These are phyloP conservation scores for Pithys albifrons DNA, from an alignment of 2,113 vertebrate species.

Conservation along the genomic window DNA sequence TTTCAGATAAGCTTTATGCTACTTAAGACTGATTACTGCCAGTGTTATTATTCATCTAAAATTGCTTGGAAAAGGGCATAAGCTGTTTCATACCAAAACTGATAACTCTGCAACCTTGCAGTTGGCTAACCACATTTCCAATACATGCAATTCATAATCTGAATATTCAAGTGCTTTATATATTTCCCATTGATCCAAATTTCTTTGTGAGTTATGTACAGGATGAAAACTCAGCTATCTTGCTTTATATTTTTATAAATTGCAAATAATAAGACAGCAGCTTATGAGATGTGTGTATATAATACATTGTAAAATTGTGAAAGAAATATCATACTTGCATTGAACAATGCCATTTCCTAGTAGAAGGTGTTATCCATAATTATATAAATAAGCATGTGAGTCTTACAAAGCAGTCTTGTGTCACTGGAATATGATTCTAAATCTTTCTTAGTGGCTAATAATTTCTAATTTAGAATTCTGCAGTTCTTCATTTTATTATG, in stretches of 20 bases:
- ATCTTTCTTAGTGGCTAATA: neutral
- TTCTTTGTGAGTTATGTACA: neutral
- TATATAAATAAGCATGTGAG: neutral
- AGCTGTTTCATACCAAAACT: slow-evolving; percentile 43
- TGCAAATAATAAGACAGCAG: neutral
- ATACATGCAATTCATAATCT: slow-evolving; percentile 16
- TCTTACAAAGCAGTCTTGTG: neutral
- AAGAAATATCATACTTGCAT: neutral
- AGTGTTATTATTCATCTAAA: slow-evolving; percentile 34
- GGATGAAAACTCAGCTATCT: neutral
- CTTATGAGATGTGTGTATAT: neutral
- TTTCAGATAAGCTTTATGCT: slow-evolving; percentile 55
- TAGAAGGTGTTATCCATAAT: neutral
- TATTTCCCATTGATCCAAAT: slow-evolving; percentile 45
- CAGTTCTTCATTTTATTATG: neutral
- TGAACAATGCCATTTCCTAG: neutral
- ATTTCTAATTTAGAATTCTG: slow-evolving; percentile 23
- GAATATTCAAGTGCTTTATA: slow-evolving; percentile 23
- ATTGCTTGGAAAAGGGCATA: slow-evolving; percentile 55
- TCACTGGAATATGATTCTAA: neutral
- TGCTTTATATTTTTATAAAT: slow-evolving; percentile 6
- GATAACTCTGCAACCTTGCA: slow-evolving; percentile 39
- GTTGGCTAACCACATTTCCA: slow-evolving; percentile 35
- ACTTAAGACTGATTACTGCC: slow-evolving; percentile 52
- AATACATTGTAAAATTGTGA: neutral